These are phyloP conservation scores for Margarornis squamiger DNA, from an alignment of 2,797 vertebrate species.

Conservation along the genomic window DNA sequence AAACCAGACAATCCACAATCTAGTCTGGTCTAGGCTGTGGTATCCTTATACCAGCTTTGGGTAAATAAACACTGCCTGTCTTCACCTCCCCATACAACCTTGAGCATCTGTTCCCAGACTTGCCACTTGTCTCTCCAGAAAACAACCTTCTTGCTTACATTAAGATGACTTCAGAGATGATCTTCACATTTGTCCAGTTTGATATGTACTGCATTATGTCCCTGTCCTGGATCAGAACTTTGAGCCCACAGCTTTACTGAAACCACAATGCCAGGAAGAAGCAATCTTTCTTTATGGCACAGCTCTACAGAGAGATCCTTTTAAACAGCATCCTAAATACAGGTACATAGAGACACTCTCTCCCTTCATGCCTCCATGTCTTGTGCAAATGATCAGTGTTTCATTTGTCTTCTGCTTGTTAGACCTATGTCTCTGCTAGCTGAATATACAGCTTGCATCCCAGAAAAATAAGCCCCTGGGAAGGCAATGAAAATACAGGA, in stretches of 20 bases:
- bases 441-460: not conserved
- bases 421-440: not conserved
- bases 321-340: not conserved
- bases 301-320: not conserved
- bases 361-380: accelerated
- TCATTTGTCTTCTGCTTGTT: not conserved
- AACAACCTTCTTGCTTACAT: not conserved
- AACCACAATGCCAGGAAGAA: not conserved
- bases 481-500: not conserved
- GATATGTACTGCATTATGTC: not conserved
- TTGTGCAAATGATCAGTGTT: not conserved
- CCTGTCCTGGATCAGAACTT: not conserved
- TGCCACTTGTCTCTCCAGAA: not conserved
- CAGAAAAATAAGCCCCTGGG: not conserved
- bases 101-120: not conserved
- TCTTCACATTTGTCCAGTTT: not conserved
- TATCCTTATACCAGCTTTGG: not conserved
- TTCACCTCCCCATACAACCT: not conserved
- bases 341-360: not conserved
- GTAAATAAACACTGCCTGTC: not conserved
- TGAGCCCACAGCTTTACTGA: not conserved
- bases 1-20: not conserved
- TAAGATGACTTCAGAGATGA: not conserved
- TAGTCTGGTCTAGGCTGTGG: not conserved
- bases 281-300: not conserved